Evolutionary conservation across 2,113 vertebrate genomes (phyloP).

Genomic region (Pygathrix nemaeus): DNA sequence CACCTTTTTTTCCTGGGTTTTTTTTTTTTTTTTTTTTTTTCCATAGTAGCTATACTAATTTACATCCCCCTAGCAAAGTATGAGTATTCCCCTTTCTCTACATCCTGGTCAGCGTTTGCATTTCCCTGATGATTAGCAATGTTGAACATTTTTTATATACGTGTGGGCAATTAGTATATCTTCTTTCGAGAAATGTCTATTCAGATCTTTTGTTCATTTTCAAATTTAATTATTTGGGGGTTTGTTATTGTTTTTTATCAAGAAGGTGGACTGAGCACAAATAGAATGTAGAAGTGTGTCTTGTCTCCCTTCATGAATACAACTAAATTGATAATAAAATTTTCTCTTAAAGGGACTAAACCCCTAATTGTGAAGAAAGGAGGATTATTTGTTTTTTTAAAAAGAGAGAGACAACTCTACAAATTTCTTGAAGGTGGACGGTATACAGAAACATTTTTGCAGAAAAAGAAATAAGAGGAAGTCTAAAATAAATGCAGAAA

Average conservation of each 20-base stretch:
- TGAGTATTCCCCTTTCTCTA: background rate
- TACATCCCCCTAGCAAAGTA: background rate
- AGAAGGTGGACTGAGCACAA: background rate
- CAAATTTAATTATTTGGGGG: background rate
- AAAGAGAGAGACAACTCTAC: background rate
- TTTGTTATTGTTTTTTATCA: background rate
- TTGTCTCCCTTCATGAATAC: background rate
- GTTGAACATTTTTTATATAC: background rate
- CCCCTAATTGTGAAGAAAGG: background rate
- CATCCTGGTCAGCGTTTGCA: background rate
- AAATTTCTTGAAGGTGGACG: constrained; percentile 1
- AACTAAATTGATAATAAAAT: constrained; percentile 1
- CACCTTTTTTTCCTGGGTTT: background rate
- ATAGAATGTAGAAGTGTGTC: background rate
- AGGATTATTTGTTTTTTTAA: background rate
- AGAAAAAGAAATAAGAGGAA: background rate
- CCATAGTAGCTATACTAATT: background rate
- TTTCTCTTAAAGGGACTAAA: constrained; percentile 10
- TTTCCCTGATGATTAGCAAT: background rate
- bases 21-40: no score
- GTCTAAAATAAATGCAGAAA: background rate
- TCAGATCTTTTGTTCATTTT: background rate
- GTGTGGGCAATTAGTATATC: background rate
- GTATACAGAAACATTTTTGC: background rate
- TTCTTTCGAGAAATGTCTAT: background rate